Evolutionary conservation across 2,797 vertebrate genomes (phyloP), one percentile per base, ranked within the genome.

Genomic region (Tadarida brasiliensis): DNA sequence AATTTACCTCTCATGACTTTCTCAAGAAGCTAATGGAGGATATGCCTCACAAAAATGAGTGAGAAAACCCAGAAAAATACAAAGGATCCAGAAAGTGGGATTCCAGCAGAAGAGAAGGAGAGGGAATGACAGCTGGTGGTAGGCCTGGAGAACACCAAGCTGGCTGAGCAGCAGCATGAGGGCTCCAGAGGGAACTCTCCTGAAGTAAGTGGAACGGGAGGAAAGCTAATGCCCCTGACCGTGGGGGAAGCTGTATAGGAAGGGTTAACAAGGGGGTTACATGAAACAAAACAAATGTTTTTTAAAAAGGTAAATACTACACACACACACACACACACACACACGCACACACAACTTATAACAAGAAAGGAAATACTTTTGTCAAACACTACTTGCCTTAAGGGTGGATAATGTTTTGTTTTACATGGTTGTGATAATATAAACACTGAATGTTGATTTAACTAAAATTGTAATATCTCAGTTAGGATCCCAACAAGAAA

Each of bases 321-420:
- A 67, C n/a, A 80, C 19, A 14, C 10, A 54, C 63, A 61, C 11
- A 80, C 33, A 63, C 12, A 76, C 4, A 63, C 44, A 24, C 76
- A 28, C 30, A 65, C 6, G 51, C 11, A 86, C 11, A 10, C 39
- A 44, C 5, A 44, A 44, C 39, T 51, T 94, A 7, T 81, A 49
- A 63, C 26, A 86, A 86, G 89, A 81, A 92, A 92, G 71, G 35
- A 89, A 92, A 92, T 85, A 63, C 30, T 54, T 3, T n/a, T 44
- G 39, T 82, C 56, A 89, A 96, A 74, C 33, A 59, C 28, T 30
- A 22, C 57, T 90, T 83, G 86, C 30, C 57, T 78, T 56, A 44
- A 73, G 83, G 35, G 49, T 94, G 77, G 94, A 39, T 78, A 26
- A 56, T 63, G 54, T 87, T 65, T 84, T 63, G 54, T 87, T 65